A percentile compares a stretch with the other conserved stretches of the same genome.
phyloP scores from a whole-genome alignment of 2,888 invertebrate genomes.

The Caenorhabditis angaria region DNA sequence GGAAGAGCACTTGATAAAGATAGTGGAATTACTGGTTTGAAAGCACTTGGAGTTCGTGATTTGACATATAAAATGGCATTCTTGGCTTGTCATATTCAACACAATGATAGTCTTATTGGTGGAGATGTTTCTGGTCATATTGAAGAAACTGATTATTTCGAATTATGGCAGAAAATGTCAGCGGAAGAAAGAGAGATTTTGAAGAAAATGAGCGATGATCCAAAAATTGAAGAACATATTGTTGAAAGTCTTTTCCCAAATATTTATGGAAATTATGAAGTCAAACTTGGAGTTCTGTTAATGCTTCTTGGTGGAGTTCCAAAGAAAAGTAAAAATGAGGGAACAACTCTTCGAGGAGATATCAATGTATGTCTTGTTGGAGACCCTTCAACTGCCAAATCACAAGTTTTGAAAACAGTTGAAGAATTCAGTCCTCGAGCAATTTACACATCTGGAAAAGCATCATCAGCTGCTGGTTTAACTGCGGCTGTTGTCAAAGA shows the following conservation, averaged over 20 bases:
- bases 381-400: conserved; percentile 98
- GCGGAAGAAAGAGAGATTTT: conserved; percentile 82
- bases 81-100: conserved; percentile 85
- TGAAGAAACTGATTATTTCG: conserved; percentile 84
- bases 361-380: conserved; percentile 97
- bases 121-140: conserved; percentile 23
- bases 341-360: conserved; percentile 91
- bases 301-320: conserved; percentile 97
- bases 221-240: conserved; percentile 86
- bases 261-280: conserved; percentile 81
- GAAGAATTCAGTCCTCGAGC: conserved; percentile 93
- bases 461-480: conserved; percentile 94
- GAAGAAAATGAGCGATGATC: conserved; percentile 81
- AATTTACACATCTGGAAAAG: conserved; percentile 98
- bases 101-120: conserved; percentile 33
- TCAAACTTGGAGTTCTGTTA: conserved; percentile 86
- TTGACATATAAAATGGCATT: conserved; percentile 89
- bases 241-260: conserved; percentile 92
- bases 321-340: conserved; percentile 81
- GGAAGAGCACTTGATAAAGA: conserved; percentile 75
- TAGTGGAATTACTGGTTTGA: conserved; percentile 87
- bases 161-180: conserved; percentile 64
- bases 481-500: conserved; percentile 98
- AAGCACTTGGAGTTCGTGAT: conserved; percentile 86
- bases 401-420: conserved; percentile 87